Evolutionary conservation across 2,797 vertebrate genomes (phyloP), one percentile per base, ranked within the genome.

Genomic region (Pseudochromis fuscus): DNA sequence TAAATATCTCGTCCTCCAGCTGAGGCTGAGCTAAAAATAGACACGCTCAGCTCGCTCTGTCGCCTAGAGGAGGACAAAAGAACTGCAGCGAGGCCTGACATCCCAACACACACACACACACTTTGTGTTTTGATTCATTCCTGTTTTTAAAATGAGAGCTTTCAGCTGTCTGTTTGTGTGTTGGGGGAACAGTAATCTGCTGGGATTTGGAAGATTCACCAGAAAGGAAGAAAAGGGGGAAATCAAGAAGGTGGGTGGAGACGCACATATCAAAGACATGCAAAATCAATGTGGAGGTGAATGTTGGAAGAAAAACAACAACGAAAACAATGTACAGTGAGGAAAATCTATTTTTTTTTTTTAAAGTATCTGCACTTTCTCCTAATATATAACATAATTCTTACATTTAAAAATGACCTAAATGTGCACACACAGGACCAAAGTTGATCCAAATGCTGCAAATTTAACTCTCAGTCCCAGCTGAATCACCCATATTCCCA

Each of bases 21-120:
- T 79, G 72, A 67, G 25, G 55, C 57, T 4, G 51, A 65, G 77
- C 79, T 90, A 88, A 85, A 89, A 91, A 90, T 90, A 91, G 85
- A 59, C 19, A 0, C 23, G 0, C n/a, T n/a, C 1, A 2, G 40
- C 11, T 67, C 67, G 38, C 31, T 24, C 9, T 33, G 53, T 75
- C 23, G 1, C 61, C 83, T 75, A 42, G 53, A 60, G 87, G 75
- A 18, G 27, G 5, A 31, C 13, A 28, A 6, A 1, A 3, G 69
- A 76, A 72, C 46, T 77, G 76, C 74, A 68, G 0, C 15, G 18
- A 49, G 11, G 11, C 8, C 7, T 49, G 15, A 30, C 19, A 2
- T 10, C 19, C 13, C 2, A 4, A 4, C 3, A 3, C 4, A 40
- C 16, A 6, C 4, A 40, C 16, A 6, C 38, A 25, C 11, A 25